A percentile compares a stretch with the other conserved stretches of the same genome.
phyloP scores from a whole-genome alignment of 2,888 invertebrate genomes.

The Cetonia aurata region DNA sequence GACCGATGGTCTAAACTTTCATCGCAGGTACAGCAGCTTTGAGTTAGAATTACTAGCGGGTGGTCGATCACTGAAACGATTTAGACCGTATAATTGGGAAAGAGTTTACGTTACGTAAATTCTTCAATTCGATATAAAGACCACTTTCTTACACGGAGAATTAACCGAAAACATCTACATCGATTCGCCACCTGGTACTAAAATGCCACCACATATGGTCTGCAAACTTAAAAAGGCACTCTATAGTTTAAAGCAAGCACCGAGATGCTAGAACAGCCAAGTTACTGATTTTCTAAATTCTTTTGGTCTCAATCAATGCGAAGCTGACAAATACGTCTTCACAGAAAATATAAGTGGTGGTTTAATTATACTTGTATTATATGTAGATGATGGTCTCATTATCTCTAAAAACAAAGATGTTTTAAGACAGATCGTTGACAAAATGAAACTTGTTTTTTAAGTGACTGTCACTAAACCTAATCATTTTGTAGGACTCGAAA shows the following conservation, averaged over 20 bases:
- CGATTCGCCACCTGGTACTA: too few relatives aligned
- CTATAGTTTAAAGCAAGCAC: conserved; percentile 61
- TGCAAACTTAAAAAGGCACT: conserved; percentile 57
- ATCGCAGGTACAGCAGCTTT: conserved; percentile 55
- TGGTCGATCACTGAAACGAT: conserved; percentile 57
- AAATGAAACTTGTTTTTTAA: conserved; percentile 37
- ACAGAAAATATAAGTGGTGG: conserved; percentile 40
- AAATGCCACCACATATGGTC: too few relatives aligned
- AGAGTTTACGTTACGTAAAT: too few relatives aligned
- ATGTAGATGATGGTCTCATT: conserved; percentile 58
- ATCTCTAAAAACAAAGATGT: conserved; percentile 42
- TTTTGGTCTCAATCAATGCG: conserved; percentile 24
- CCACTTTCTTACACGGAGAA: too few relatives aligned
- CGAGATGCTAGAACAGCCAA: conserved; percentile 58
- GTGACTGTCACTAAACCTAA: conserved; percentile 38
- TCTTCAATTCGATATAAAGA: too few relatives aligned
- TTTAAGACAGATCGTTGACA: conserved; percentile 48
- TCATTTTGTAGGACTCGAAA: conserved; percentile 46
- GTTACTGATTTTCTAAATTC: conserved; percentile 53
- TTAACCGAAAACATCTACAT: too few relatives aligned
- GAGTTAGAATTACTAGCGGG: conserved; percentile 60
- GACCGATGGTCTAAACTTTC: conserved; percentile 9
- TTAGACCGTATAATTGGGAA: conserved; percentile 52
- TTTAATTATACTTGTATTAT: conserved; percentile 53
- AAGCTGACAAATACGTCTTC: conserved; percentile 57